Percentiles rank a stretch among this genome's conserved stretches.
These are phyloP conservation scores for Bombylius discolor DNA, from an alignment of 2,888 invertebrate genomes.

Conservation along the genomic window DNA sequence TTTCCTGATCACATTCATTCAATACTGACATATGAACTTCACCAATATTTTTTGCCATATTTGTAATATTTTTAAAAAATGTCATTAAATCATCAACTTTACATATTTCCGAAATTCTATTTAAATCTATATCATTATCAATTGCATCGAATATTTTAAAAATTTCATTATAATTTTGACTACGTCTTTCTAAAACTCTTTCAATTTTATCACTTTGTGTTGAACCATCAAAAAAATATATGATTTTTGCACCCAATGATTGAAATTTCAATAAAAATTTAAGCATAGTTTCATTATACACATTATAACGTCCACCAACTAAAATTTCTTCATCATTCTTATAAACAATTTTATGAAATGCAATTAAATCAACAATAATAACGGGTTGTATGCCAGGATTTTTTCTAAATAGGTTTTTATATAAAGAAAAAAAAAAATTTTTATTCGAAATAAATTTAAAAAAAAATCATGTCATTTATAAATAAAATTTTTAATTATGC, in stretches of 20 bases:
- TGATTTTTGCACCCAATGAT: conserved; percentile 1
- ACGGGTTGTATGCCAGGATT: not conserved
- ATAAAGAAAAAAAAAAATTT: not conserved
- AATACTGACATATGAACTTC: not conserved
- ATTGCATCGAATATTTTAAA: not conserved
- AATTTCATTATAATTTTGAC: not conserved
- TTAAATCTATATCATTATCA: not conserved
- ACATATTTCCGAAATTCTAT: not conserved
- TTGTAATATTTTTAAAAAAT: conserved; percentile 1
- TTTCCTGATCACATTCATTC: conserved; percentile 13
- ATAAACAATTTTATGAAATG: not conserved
- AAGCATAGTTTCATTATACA: not conserved
- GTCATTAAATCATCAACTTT: not conserved
- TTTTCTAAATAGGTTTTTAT: not conserved
- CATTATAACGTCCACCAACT: conserved; percentile 8
- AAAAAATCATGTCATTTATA: no score
- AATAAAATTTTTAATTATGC: no score
- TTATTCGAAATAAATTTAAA: no score
- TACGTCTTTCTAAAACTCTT: conserved; percentile 1
- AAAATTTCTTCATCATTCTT: conserved; percentile 2
- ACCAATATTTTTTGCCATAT: conserved; percentile 3
- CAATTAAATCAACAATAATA: conserved; percentile 5
- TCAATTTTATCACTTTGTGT: not conserved
- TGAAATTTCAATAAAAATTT: not conserved
- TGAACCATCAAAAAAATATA: conserved; percentile 8